Evolutionary conservation across 2,888 invertebrate genomes (phyloP).

Genomic region (Bruchidius siliquastri): DNA sequence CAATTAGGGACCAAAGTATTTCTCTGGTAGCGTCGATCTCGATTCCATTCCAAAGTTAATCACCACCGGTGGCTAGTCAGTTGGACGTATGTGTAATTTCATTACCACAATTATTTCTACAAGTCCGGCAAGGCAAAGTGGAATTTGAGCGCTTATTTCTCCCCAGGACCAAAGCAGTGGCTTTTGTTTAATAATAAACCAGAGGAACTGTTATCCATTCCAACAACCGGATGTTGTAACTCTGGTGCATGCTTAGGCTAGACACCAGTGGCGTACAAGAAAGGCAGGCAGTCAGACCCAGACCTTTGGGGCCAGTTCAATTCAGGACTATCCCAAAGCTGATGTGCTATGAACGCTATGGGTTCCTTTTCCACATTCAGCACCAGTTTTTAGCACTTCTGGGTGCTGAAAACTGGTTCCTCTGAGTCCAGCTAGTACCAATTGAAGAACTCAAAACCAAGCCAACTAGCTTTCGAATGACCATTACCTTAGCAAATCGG

Average conservation of each 20-base stretch:
- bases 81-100: background rate
- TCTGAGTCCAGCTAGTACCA: too few species aligned
- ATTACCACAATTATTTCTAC: background rate
- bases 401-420: too few species aligned
- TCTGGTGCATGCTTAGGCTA: background rate
- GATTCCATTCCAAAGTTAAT: background rate
- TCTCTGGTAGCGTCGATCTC: background rate
- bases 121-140: background rate
- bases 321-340: too few species aligned
- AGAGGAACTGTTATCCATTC: background rate
- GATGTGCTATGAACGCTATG: too few species aligned
- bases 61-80: background rate
- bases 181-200: background rate
- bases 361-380: too few species aligned
- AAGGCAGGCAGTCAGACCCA: too few species aligned
- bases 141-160: background rate
- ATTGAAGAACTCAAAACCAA: too few species aligned
- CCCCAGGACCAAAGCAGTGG: background rate
- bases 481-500: too few species aligned
- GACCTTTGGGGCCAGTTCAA: too few species aligned
- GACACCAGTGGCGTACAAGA: background rate
- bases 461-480: too few species aligned
- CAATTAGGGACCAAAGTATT: background rate
- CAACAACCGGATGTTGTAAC: background rate
- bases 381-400: too few species aligned